Evolutionary conservation across 2,888 invertebrate species (phyloP), one percentile per base, ranked within the genome.

Genomic region (Arctia plantaginis): DNA sequence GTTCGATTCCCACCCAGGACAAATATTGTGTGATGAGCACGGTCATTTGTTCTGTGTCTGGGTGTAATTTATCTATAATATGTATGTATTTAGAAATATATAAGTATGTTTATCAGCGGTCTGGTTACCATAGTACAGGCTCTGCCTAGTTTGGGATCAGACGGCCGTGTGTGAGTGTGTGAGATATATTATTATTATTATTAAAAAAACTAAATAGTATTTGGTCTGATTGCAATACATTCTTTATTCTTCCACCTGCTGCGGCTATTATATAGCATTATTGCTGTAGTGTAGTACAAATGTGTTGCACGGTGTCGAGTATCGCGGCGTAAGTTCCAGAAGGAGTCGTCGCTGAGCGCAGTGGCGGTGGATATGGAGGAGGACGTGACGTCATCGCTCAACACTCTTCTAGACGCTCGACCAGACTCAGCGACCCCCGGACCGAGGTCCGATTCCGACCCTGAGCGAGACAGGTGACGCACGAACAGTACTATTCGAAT

Each of bases 301-400:
- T 71, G 68, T 77, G 69, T 76, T 41, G 68, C 70, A 74, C 71
- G 75, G 78, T 80, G 76, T 82, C 74, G 76, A 85, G 75, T 80
- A 82, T 81, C 78, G 81, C 73, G 77, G 47, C 72, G 83, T 87
- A 90, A 92, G 92, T 96, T 97, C 88, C 97, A 98, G 96, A 97
- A 97, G 93, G 97, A 97, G 90, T 97, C 97, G 66, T 97, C 97
- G 51, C 97, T 98, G 93, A 98, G 98, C 88, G 97, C 98, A 79
- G 98, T 98, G 82, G 98, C 98, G 83, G 98, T 98, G 87, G 99
- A 99, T 87, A 98, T 99, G 90, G 99, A 98, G 91, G 99, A 99
- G 92, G 98, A 98, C 92, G 97, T 98, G 89, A 98, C 99, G 89
- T 98, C 99, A 91, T 99, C 99, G 80, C 96, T 99, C 79, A 99